Base-by-base conservation (phyloP, 2,888 invertebrate genomes). In the Orchesella flavescens region DNA sequence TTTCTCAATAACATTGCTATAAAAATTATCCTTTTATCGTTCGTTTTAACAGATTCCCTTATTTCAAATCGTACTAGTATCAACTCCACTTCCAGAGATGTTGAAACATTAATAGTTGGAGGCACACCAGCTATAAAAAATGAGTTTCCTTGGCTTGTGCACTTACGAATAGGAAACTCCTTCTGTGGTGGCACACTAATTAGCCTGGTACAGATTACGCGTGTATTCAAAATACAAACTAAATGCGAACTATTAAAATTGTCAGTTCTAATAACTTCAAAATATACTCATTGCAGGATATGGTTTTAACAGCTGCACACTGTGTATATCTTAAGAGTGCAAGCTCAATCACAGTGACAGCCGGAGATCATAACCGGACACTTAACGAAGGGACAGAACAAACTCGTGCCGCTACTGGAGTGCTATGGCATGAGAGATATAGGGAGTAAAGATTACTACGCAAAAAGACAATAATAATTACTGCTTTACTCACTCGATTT, bases 91-190 rank as follows among this genome's bases (percentile, higher is more conserved):
- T 15, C 49, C 49, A 3, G 15, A 7, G n/a, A 49, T 49, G 49
- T 63, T 4, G 63, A 34, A 34, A 15, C 59, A 0, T 21, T 43
- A 10, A 83, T 83, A 21, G 73, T 83, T 24, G 83, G 83, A 10
- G 83, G 83, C 0, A 46, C 5, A 15, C 3, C 3, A 13, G 83
- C 83, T 0, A n/a, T 0, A 5, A 46, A 5, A 9, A 46, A 76
- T 46, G 83, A 83, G 43, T 83, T 77, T 65, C 83, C 83, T 17
- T 83, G 71, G 77, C 65, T 83, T 9, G 69, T 83, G 0, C 53
- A 77, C 23, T 21, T 77, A 4, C 12, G 21, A 12, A 73, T 77
- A 24, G 57, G 43, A 0, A 43, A 34, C 24, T n/a, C 23, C 1
- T 65, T 71, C 17, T 83, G 83, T 49, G 83, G 83, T 1, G 83